Evolutionary conservation across 2,113 vertebrate species (phyloP), one percentile per base, ranked within the genome.

Genomic region (Podocnemis expansa): DNA sequence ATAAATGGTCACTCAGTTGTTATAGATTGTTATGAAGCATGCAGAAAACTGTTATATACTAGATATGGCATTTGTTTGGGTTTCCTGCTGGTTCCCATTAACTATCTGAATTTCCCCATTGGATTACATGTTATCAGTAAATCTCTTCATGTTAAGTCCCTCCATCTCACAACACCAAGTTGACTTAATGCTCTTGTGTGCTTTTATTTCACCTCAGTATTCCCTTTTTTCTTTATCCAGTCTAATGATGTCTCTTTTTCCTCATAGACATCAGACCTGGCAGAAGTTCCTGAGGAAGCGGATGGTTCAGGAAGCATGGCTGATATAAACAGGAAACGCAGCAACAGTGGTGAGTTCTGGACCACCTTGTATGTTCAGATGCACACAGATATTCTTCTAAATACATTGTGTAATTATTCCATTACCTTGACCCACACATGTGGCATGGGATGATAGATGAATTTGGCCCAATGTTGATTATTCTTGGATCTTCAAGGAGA

Each of bases 231-330:
- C 2, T 45, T 85, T 55, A 51, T 24, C 25, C 56, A 34, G 2
- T 67, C 49, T 95, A 34, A 63, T 80, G 45, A 93, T 0, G 84
- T 80, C 14, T 82, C 84, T 94, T 75, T 98, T 63, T 96, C 73
- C 84, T 96, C 83, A 82, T 98, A 99, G 99, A 98, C 98, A 67
- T 98, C 98, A 83, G 99, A 99, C 94, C 97, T 99, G 85, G 98
- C 98, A 82, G 98, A 99, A 92, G 99, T 99, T 97, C 99, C 99
- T 0, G 99, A 99, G 96, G 99, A 99, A 97, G 97, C 95, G 1
- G 97, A 98, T 14, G 97, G 98, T 54, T 98, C 98, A 88, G 97
- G 97, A 97, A 98, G 98, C 21, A 97, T 96, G 29, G 97, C 98
- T 51, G 98, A 98, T 94, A 90, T 97, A 45, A 98, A 94, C 76